These are phyloP conservation scores for Eublepharis macularius DNA, from an alignment of 2,113 vertebrate species.

Conservation along the genomic window DNA sequence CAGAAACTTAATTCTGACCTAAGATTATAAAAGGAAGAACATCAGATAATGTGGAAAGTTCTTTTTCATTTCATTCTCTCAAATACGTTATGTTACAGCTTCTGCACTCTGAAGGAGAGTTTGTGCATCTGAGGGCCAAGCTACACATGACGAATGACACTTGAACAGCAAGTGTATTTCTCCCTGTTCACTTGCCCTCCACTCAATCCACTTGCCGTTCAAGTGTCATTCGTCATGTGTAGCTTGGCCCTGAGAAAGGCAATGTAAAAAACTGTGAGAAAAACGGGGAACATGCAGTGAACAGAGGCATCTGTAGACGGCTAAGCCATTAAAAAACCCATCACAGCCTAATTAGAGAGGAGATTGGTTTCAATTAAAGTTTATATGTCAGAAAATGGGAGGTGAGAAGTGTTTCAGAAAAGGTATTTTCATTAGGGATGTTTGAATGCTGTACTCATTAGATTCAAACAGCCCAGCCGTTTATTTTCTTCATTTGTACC, in stretches of 20 bases:
- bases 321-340: background rate
- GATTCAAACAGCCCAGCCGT: background rate
- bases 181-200: too few relatives aligned
- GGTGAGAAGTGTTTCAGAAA: background rate
- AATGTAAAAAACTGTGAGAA: background rate
- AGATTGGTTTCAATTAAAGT: constrained; percentile 37
- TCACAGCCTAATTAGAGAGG: background rate
- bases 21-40: background rate
- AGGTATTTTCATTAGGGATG: constrained; percentile 30
- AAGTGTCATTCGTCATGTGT: too few relatives aligned
- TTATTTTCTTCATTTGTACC: background rate
- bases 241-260: background rate
- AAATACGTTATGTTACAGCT: background rate
- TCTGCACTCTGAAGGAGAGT: background rate
- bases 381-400: constrained; percentile 15
- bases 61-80: background rate
- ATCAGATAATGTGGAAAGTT: background rate
- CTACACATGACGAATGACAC: too few relatives aligned
- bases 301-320: background rate
- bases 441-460: background rate
- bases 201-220: too few relatives aligned
- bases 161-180: too few relatives aligned
- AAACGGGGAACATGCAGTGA: background rate
- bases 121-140: too few relatives aligned
- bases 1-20: background rate